These are phyloP conservation scores for Chaetophractus vellerosus DNA, from an alignment of 2,797 vertebrate species.

Conservation along the genomic window DNA sequence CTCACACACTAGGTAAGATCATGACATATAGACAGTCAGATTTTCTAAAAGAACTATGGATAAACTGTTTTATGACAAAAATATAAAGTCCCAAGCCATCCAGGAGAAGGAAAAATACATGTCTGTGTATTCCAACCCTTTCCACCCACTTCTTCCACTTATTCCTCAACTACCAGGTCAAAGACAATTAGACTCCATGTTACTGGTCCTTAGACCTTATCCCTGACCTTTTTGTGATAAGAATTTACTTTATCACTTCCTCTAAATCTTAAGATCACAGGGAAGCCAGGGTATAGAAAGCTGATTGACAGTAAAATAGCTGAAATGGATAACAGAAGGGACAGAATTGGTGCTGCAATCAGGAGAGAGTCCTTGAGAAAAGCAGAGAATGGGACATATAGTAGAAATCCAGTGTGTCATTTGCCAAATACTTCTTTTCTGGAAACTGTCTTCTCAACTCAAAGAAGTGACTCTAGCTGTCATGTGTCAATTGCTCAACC, in stretches of 20 bases:
- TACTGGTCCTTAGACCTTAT: neutral
- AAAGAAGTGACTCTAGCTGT: accelerated
- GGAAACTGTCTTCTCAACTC: neutral
- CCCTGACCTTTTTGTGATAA: neutral
- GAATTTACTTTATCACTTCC: neutral
- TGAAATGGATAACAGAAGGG: neutral
- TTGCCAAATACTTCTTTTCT: neutral
- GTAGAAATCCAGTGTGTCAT: neutral
- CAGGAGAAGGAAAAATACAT: neutral
- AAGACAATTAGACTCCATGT: neutral
- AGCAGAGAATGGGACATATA: accelerated
- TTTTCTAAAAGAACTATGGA: conserved; percentile 15
- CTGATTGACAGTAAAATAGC: neutral
- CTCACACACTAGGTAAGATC: neutral
- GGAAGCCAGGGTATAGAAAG: neutral
- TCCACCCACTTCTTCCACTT: neutral
- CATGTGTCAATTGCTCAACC: neutral
- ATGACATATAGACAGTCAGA: neutral
- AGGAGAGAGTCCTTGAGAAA: neutral
- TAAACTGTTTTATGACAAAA: conserved; percentile 5
- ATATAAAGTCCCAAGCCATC: conserved; percentile 9
- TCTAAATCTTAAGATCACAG: neutral
- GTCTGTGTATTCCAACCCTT: neutral
- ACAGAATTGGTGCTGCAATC: neutral
- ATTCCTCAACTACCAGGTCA: neutral